phyloP scores from a whole-genome alignment of 92 coral and sea anemone genomes.

The Porites lobata region DNA sequence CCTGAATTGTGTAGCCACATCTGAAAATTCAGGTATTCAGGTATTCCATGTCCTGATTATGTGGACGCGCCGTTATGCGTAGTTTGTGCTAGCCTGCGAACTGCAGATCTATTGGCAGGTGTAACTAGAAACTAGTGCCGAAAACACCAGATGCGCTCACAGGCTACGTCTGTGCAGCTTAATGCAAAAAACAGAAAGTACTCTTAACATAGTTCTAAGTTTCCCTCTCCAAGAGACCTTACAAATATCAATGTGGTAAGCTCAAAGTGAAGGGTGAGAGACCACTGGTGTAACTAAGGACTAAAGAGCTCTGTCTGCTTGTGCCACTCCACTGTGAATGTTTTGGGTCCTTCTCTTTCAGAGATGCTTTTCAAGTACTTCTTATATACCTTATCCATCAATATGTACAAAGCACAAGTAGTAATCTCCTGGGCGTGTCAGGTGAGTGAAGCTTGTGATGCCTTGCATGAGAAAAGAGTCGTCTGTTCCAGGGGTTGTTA shows the following conservation, averaged over 20 bases:
- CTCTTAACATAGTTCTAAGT: slow-evolving; percentile 38
- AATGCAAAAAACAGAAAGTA: slow-evolving; percentile 35
- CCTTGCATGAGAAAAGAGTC: slow-evolving; percentile 50
- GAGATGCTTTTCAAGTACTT: background rate
- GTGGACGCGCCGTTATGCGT: slow-evolving; percentile 28
- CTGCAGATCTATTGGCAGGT: too few species aligned
- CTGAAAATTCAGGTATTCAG: too few species aligned
- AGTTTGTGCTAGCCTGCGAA: slow-evolving; percentile 1
- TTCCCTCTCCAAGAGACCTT: slow-evolving; percentile 37
- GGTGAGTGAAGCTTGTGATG: slow-evolving; percentile 36
- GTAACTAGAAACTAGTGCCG: too few species aligned
- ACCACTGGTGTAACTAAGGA: slow-evolving; percentile 57
- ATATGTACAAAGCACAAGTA: slow-evolving; percentile 31
- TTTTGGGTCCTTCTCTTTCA: slow-evolving; percentile 1
- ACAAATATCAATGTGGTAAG: slow-evolving; percentile 32
- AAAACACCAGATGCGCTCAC: too few species aligned
- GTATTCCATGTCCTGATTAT: too few species aligned
- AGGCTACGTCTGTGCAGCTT: background rate
- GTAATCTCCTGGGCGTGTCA: slow-evolving; percentile 57
- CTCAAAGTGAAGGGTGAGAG: slow-evolving; percentile 27
- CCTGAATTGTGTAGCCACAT: too few species aligned
- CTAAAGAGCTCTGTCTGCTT: background rate
- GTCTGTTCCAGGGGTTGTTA: slow-evolving; percentile 58
- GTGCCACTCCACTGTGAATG: slow-evolving; percentile 24
- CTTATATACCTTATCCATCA: slow-evolving; percentile 47